Conservation (phyloP, 2,113 vertebrate species). For the Myrmecobius fasciatus region DNA sequence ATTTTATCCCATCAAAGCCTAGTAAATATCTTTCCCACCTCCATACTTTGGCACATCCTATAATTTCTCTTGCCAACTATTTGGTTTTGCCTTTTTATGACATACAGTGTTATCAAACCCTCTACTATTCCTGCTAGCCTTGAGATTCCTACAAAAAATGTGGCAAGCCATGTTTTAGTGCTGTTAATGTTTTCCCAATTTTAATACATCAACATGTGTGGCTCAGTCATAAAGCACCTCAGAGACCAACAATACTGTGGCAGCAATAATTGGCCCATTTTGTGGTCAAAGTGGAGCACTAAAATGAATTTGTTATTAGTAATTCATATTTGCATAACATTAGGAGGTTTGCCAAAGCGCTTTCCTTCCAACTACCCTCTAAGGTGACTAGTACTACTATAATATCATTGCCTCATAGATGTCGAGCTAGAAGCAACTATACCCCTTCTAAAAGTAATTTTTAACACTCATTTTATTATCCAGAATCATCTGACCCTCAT, state of each 20-base stretch:
- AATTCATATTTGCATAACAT: not conserved
- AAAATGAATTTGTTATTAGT: not conserved
- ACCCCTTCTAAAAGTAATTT: not conserved
- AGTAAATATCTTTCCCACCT: slow-evolving; percentile 54
- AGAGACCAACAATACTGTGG: not conserved
- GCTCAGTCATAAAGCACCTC: not conserved
- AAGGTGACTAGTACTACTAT: not conserved
- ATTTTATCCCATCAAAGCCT: slow-evolving; percentile 65
- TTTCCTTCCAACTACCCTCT: not conserved
- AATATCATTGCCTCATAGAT: not conserved
- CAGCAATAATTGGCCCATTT: not conserved
- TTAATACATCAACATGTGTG: not conserved
- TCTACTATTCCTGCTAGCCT: not conserved
- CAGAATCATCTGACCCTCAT: not conserved
- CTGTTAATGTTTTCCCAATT: not conserved
- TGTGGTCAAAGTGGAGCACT: not conserved
- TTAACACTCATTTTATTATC: not conserved
- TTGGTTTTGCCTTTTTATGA: slow-evolving; percentile 11
- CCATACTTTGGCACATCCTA: slow-evolving; percentile 18
- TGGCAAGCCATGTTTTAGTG: not conserved
- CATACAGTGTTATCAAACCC: not conserved
- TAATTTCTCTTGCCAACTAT: slow-evolving; percentile 6
- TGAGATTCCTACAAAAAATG: not conserved
- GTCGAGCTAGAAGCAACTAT: not conserved
- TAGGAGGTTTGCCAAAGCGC: not conserved